Percentiles rank a stretch among this genome's conserved stretches.
These are phyloP conservation scores for Aphidius colemani DNA, from an alignment of 2,888 invertebrate species.

Conservation along the genomic window DNA sequence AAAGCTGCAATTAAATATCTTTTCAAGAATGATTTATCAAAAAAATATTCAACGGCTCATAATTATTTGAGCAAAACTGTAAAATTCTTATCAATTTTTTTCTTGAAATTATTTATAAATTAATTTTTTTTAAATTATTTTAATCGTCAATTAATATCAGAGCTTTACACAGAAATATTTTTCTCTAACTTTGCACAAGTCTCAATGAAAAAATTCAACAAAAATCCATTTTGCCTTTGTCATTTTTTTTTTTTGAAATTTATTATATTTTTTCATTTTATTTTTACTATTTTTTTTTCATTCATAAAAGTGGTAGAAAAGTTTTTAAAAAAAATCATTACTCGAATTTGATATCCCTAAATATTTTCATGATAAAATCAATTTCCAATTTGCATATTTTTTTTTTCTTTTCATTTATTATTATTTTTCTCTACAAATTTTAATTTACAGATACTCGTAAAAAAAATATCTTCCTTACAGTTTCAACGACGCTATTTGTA, in stretches of 20 bases:
- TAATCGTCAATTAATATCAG: too few species aligned
- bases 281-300: slow-evolving; percentile 12
- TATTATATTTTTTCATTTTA: slow-evolving; percentile 23
- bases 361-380: slow-evolving; percentile 34
- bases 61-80: background rate
- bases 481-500: slow-evolving; percentile 30
- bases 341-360: slow-evolving; percentile 34
- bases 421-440: slow-evolving; percentile 16
- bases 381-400: background rate
- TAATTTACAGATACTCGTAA: slow-evolving; percentile 35
- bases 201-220: background rate
- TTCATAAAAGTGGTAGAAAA: slow-evolving; percentile 33
- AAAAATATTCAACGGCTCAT: slow-evolving; percentile 11
- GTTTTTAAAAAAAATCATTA: slow-evolving; percentile 35
- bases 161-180: background rate
- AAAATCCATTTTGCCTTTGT: slow-evolving; percentile 5
- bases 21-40: too few species aligned
- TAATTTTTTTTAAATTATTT: slow-evolving; percentile 13
- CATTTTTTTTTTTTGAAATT: slow-evolving; percentile 14
- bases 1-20: too few species aligned
- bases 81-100: slow-evolving; percentile 4
- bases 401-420: slow-evolving; percentile 16
- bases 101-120: slow-evolving; percentile 20
- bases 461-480: slow-evolving; percentile 39
- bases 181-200: slow-evolving; percentile 33